Evolutionary conservation across 2,888 invertebrate genomes (phyloP).

Genomic region (Sabatieria punctata): DNA sequence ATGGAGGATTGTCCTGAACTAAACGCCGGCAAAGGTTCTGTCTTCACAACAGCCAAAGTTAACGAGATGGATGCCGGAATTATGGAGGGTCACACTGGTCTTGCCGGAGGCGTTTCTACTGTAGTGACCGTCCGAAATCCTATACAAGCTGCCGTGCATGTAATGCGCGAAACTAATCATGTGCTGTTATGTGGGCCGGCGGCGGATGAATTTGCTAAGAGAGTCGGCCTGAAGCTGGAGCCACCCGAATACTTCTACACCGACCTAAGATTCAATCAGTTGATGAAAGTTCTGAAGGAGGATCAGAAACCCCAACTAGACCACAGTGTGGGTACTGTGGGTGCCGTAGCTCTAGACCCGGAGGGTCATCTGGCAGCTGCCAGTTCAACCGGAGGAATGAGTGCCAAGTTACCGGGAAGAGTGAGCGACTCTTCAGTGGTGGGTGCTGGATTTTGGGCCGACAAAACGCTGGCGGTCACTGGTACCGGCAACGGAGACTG

Average conservation of each 20-base stretch:
- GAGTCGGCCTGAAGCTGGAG: neutral
- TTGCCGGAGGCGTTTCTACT: neutral
- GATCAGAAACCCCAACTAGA: neutral
- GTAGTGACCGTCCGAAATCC: neutral
- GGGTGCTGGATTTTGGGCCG: conserved; percentile 26
- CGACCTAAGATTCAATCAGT: neutral
- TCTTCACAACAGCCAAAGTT: neutral
- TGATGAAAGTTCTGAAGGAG: neutral
- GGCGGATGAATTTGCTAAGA: neutral
- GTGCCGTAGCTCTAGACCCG: conserved; percentile 59
- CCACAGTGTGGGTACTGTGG: conserved; percentile 54
- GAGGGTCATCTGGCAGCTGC: conserved; percentile 56
- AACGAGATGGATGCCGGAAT: conserved; percentile 8
- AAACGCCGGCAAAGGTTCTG: conserved; percentile 9
- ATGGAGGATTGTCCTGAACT: conserved; percentile 5
- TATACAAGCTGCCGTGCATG: neutral
- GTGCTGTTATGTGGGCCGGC: neutral
- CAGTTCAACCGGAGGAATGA: conserved; percentile 64
- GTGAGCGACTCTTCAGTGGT: conserved; percentile 54
- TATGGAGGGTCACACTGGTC: conserved; percentile 4
- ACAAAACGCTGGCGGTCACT: conserved; percentile 7
- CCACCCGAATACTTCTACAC: conserved; percentile 3
- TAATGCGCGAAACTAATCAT: neutral
- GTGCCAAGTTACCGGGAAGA: conserved; percentile 57
- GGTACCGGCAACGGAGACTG: conserved; percentile 7